Evolutionary conservation across 1,140 invertebrate genomes (phyloP).

Genomic region (Conopomorpha cramerella): DNA sequence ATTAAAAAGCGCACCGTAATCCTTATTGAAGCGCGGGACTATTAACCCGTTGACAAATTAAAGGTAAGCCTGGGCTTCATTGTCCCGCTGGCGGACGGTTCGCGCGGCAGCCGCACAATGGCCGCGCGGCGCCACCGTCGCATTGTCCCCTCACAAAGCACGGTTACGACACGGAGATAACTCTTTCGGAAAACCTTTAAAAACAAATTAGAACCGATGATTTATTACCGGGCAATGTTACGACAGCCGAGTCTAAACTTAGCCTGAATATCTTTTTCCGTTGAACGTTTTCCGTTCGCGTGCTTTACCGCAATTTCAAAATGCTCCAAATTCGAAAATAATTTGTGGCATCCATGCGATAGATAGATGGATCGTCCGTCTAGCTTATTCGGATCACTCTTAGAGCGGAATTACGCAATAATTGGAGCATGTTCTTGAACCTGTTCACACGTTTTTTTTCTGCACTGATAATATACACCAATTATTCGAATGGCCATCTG

Average conservation of each 20-base stretch:
- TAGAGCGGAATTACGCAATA: neutral
- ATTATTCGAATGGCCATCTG: too few species aligned
- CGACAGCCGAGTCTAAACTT: slow-evolving; percentile 18
- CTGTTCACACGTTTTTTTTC: too few species aligned
- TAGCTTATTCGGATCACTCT: neutral
- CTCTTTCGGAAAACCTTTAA: slow-evolving; percentile 46
- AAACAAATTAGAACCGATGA: slow-evolving; percentile 57
- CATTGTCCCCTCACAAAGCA: slow-evolving; percentile 34
- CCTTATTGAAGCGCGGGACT: slow-evolving; percentile 23
- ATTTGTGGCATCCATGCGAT: slow-evolving; percentile 37
- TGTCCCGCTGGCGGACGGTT: slow-evolving; percentile 10
- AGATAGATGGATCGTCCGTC: slow-evolving; percentile 2
- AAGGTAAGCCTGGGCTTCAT: slow-evolving; percentile 22
- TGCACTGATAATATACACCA: too few species aligned
- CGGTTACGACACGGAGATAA: slow-evolving; percentile 44
- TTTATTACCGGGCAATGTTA: slow-evolving; percentile 40
- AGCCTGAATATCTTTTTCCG: slow-evolving; percentile 27
- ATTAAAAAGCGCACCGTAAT: slow-evolving; percentile 27
- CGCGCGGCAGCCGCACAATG: slow-evolving; percentile 14
- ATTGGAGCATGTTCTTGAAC: neutral
- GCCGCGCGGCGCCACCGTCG: slow-evolving; percentile 20
- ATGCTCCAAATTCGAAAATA: slow-evolving; percentile 56
- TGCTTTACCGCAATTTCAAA: slow-evolving; percentile 51
- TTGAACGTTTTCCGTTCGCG: slow-evolving; percentile 36
- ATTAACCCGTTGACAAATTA: slow-evolving; percentile 38